phyloP scores from a whole-genome alignment of 2,113 vertebrate species.

The Taxidea taxus region DNA sequence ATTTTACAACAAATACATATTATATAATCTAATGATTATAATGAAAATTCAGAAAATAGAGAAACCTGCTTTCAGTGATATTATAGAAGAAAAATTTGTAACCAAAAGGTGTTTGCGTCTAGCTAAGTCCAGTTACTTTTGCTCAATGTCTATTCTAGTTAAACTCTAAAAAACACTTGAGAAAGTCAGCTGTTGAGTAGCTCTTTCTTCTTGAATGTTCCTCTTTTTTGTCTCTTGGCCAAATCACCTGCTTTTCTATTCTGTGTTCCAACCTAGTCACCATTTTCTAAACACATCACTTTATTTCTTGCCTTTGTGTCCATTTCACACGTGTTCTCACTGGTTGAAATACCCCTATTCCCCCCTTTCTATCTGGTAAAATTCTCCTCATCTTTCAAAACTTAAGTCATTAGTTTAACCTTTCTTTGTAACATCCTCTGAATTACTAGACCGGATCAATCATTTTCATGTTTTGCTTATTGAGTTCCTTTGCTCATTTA shows the following conservation, averaged over 20 bases:
- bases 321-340: neutral
- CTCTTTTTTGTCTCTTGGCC: neutral
- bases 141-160: neutral
- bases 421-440: neutral
- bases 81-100: neutral
- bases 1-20: neutral
- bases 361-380: neutral
- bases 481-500: neutral
- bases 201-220: neutral
- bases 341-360: neutral
- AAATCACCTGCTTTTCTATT: neutral
- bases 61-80: neutral
- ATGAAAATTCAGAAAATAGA: neutral
- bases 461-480: neutral
- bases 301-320: neutral
- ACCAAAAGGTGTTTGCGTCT: neutral
- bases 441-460: neutral
- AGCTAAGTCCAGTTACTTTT: neutral
- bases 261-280: neutral
- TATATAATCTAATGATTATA: neutral
- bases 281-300: neutral
- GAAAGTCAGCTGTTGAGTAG: neutral
- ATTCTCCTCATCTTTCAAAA: neutral
- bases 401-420: neutral
- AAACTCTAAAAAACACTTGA: neutral